Conservation (phyloP, 2,888 invertebrate genomes). For the Isoperla grammatica region DNA sequence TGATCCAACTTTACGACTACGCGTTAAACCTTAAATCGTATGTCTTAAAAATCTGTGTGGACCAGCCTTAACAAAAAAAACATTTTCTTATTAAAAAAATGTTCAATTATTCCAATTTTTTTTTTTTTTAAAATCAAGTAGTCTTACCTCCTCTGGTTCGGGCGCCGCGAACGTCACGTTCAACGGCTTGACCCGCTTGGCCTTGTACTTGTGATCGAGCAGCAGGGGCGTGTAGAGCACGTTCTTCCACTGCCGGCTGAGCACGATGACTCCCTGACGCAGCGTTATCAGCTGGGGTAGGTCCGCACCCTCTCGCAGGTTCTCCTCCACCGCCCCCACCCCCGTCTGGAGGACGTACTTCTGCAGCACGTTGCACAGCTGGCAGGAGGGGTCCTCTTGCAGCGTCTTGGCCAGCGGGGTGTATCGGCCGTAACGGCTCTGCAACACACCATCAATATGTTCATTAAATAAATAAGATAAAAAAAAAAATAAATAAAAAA, state of each 20-base stretch:
- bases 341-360: conserved; percentile 76
- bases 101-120: too few species aligned
- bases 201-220: conserved; percentile 83
- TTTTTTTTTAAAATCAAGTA: too few species aligned
- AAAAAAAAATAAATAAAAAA: not conserved
- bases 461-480: conserved; percentile 14
- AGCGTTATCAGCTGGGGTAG: conserved; percentile 83
- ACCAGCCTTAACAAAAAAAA: too few species aligned
- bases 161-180: conserved; percentile 87
- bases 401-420: conserved; percentile 84
- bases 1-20: too few species aligned
- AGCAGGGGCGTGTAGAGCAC: conserved; percentile 88
- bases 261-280: conserved; percentile 89
- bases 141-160: conserved; percentile 70
- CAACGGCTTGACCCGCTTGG: conserved; percentile 67
- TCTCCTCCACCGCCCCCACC: conserved; percentile 70
- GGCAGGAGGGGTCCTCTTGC: conserved; percentile 93
- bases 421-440: conserved; percentile 87
- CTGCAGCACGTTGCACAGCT: conserved; percentile 82
- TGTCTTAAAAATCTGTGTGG: too few species aligned
- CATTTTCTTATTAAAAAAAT: too few species aligned
- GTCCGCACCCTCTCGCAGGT: conserved; percentile 70
- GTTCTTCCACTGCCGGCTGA: conserved; percentile 96
- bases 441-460: too few species aligned
- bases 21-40: too few species aligned